Evolutionary conservation across 2,797 vertebrate genomes (phyloP), one percentile per base, ranked within the genome.

Genomic region (Spinibarbus caldwelli): DNA sequence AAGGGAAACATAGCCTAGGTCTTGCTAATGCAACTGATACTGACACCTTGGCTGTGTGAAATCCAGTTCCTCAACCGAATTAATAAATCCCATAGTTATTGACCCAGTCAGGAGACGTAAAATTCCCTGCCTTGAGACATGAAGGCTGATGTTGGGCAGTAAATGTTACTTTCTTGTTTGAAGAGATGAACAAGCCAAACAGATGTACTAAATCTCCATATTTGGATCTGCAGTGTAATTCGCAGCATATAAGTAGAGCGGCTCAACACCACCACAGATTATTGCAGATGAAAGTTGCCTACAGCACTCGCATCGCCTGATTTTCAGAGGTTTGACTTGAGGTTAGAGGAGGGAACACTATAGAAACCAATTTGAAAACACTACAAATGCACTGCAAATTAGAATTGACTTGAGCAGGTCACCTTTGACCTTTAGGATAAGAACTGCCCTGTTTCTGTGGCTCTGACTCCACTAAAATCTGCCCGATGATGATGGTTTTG

Each of bases 221-320:
- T 82, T 81, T 82, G 66, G 86, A 78, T 67, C 83, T 59, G 29
- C 76, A 68, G 76, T 64, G 83, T 77, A 72, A 80, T 81, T 78
- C 71, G 29, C 68, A 77, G 78, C 78, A 71, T 81, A 80, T 62
- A 85, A 71, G 66, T 77, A 54, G 17, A 70, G 59, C 70, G 59
- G 73, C 80, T 85, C 67, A 72, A 70, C 83, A 79, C 38, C 54
- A 31, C 59, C 83, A 62, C 83, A 36, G 76, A 71, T 72, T 78
- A 85, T 79, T 84, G 26, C 75, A 43, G 47, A 57, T 59, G 62
- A 78, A 84, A 59, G 75, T 78, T 78, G 73, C 72, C 72, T 77
- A 67, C 45, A 77, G 72, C 62, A 36, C 72, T 83, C 19, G 11
- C 75, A 34, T 41, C 26, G 26, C n/a, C 31, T 85, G 52, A 49